Evolutionary conservation across 1,140 invertebrate genomes (phyloP).

Genomic region (Ostrea denselamellosa): DNA sequence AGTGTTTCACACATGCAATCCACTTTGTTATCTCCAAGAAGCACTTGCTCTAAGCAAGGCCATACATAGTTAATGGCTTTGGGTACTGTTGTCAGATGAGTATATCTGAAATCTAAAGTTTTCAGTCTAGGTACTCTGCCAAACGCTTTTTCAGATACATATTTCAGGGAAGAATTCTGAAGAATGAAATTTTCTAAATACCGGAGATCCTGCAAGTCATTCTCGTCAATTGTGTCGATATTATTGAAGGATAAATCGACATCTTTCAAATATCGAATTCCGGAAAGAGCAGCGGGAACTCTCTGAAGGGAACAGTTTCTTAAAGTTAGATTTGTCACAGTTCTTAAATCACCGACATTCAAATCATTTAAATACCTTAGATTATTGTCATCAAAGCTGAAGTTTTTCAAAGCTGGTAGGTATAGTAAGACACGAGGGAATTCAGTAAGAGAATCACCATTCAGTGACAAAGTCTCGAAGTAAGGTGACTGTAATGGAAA

Average conservation of each 20-base stretch:
- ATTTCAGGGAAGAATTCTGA: constrained; percentile 42
- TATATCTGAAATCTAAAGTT: constrained; percentile 37
- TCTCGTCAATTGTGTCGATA: constrained; percentile 43
- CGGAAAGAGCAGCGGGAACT: constrained; percentile 46
- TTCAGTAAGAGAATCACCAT: constrained; percentile 22
- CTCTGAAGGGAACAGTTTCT: constrained; percentile 45
- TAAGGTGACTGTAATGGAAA: constrained; percentile 10
- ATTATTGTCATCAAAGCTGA: constrained; percentile 46
- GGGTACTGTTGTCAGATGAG: constrained; percentile 43
- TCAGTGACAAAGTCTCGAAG: constrained; percentile 41
- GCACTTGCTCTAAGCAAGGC: background rate
- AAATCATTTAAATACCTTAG: constrained; percentile 48
- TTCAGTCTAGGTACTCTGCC: background rate
- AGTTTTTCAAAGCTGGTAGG: constrained; percentile 27
- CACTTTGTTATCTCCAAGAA: background rate
- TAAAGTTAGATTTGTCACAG: constrained; percentile 35
- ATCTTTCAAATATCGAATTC: background rate
- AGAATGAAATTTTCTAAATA: constrained; percentile 31
- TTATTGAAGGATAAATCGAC: constrained; percentile 46
- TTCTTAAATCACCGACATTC: background rate
- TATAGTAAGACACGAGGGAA: constrained; percentile 48
- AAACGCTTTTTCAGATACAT: constrained; percentile 47
- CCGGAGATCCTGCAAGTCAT: constrained; percentile 25
- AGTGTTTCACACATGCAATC: constrained; percentile 54
- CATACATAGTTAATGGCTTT: constrained; percentile 30